These are phyloP conservation scores for Benthosema pterotum DNA, from an alignment of 2,797 vertebrate species.

Conservation along the genomic window DNA sequence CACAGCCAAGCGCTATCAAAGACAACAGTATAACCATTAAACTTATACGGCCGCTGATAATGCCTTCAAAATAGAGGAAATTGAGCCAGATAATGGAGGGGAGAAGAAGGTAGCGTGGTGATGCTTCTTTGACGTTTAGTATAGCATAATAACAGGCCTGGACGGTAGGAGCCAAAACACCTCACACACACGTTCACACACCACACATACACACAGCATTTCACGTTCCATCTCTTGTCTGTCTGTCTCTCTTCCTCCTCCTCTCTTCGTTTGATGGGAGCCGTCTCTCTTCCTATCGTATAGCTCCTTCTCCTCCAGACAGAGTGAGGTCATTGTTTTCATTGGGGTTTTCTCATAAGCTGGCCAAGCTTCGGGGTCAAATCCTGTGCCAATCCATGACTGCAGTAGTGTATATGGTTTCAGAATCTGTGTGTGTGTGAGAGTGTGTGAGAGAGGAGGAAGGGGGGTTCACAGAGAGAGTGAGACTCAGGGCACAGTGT, in stretches of 20 bases:
- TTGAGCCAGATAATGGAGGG: neutral
- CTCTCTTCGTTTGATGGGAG: conserved; percentile 5
- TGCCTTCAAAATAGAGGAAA: too few relatives aligned
- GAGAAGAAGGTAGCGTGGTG: neutral
- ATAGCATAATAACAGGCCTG: neutral
- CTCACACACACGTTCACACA: conserved; percentile 5
- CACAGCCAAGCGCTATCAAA: too few relatives aligned
- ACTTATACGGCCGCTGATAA: too few relatives aligned
- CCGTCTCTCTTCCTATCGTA: conserved; percentile 10
- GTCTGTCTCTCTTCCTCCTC: neutral
- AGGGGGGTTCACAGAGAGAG: neutral
- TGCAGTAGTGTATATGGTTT: conserved; percentile 3
- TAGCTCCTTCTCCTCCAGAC: conserved; percentile 3
- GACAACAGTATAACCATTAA: too few relatives aligned
- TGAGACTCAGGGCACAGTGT: conserved; percentile 20
- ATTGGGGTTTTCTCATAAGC: conserved; percentile 43
- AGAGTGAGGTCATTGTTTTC: conserved; percentile 31
- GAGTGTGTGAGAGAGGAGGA: neutral
- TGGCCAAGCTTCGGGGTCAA: conserved; percentile 30
- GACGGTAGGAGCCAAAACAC: neutral
- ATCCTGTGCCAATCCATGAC: conserved; percentile 7
- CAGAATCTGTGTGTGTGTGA: neutral
- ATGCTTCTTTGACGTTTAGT: neutral
- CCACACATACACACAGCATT: conserved; percentile 2
- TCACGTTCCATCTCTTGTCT: neutral